A percentile compares a stretch with the other conserved stretches of the same genome.
Evolutionary conservation across 1,140 invertebrate genomes (phyloP).

Genomic region (Hylaeus anthracinus): DNA sequence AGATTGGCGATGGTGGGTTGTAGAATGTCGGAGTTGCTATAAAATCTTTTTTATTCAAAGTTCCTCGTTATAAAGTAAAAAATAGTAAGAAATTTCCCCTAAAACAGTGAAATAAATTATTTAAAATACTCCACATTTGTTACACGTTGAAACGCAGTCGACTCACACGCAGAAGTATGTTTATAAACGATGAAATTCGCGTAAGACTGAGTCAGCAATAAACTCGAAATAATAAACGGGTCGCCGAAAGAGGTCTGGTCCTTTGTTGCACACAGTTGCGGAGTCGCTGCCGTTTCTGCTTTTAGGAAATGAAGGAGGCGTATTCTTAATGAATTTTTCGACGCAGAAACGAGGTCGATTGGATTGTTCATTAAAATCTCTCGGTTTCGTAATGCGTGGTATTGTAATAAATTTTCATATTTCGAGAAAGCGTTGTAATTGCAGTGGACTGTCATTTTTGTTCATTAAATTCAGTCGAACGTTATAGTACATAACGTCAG

Average conservation of each 20-base stretch:
- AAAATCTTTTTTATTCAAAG: too few species aligned
- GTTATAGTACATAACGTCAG: too few species aligned
- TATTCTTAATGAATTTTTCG: conserved; percentile 59
- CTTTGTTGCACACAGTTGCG: neutral
- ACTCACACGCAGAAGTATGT: neutral
- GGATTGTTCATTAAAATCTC: conserved; percentile 57
- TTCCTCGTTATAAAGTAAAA: too few species aligned
- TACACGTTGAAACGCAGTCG: neutral
- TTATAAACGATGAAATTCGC: neutral
- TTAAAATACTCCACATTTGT: too few species aligned
- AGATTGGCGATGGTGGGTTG: neutral
- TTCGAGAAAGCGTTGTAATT: conserved; percentile 4
- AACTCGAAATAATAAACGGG: conserved; percentile 49
- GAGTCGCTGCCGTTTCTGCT: conserved; percentile 25
- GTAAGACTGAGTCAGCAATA: conserved; percentile 3
- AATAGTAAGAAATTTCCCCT: too few species aligned
- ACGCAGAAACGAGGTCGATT: conserved; percentile 56
- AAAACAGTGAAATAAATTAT: too few species aligned
- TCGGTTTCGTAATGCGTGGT: conserved; percentile 26
- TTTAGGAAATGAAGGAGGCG: conserved; percentile 41
- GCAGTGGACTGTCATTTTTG: conserved; percentile 4
- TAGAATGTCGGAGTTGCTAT: too few species aligned
- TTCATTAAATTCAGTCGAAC: conserved; percentile 12
- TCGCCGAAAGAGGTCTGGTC: conserved; percentile 20
- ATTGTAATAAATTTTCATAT: conserved; percentile 6